Evolutionary conservation across 2,113 vertebrate genomes (phyloP).

Genomic region (Tachysurus vachellii): DNA sequence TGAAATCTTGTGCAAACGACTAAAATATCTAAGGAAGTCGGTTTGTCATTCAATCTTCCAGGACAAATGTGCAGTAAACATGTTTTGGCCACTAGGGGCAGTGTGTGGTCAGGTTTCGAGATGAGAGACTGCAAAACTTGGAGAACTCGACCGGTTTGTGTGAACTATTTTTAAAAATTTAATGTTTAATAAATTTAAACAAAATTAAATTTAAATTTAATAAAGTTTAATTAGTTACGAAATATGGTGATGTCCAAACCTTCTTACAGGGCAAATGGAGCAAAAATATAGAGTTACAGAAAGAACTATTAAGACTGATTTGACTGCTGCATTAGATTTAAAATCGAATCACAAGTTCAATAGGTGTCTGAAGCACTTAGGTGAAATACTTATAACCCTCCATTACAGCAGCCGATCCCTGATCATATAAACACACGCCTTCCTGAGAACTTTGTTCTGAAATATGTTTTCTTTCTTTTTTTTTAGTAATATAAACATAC

Average conservation of each 20-base stretch:
- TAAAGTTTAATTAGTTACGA: background rate
- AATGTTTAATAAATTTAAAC: too few species aligned
- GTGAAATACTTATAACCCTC: background rate
- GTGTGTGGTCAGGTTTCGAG: slow-evolving; percentile 35
- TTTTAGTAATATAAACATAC: background rate
- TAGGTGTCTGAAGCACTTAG: background rate
- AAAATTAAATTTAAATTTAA: too few species aligned
- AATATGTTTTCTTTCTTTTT: background rate
- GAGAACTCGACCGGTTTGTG: background rate
- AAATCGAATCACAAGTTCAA: background rate
- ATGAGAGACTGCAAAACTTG: background rate
- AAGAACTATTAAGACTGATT: background rate
- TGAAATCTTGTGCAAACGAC: background rate
- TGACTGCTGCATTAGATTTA: background rate
- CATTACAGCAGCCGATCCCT: background rate
- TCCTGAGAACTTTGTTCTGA: background rate
- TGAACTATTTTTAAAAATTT: background rate
- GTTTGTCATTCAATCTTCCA: background rate
- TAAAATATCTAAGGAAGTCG: background rate
- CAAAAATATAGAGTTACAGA: background rate
- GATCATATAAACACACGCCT: background rate
- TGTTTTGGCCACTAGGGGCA: slow-evolving; percentile 50
- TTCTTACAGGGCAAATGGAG: background rate
- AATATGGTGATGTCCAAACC: background rate
- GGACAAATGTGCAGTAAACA: slow-evolving; percentile 31